Evolutionary conservation across 2,888 invertebrate species (phyloP).

Genomic region (Busseola fusca): DNA sequence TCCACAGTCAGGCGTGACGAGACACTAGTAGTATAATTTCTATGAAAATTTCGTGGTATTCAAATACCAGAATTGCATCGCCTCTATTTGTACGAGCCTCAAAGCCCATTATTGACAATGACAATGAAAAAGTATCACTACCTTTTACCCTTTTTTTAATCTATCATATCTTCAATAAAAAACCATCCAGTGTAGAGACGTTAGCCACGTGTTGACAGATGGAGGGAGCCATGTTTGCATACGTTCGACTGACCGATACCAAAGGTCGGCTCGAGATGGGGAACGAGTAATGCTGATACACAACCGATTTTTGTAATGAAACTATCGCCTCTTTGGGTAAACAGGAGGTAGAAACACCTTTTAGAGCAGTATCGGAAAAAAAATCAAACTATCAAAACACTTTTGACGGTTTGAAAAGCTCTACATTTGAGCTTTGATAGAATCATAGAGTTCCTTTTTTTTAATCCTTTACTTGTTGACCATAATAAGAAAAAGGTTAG

Average conservation of each 20-base stretch:
- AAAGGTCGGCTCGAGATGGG: constrained; percentile 74
- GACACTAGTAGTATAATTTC: too few relatives aligned
- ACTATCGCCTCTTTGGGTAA: constrained; percentile 41
- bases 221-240: constrained; percentile 77
- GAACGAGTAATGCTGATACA: constrained; percentile 52
- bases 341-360: constrained; percentile 27
- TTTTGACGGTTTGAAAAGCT: constrained; percentile 1
- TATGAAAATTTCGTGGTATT: too few relatives aligned
- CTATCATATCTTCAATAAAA: constrained; percentile 24
- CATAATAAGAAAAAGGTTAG: neutral
- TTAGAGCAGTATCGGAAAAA: neutral
- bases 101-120: neutral
- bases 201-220: constrained; percentile 76
- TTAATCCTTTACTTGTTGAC: neutral
- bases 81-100: neutral
- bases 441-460: neutral
- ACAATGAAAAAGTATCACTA: constrained; percentile 5
- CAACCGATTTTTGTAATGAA: constrained; percentile 57
- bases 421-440: neutral
- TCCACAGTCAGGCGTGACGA: too few relatives aligned
- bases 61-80: too few relatives aligned
- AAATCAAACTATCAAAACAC: too few relatives aligned
- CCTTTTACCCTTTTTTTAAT: constrained; percentile 29
- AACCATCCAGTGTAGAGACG: constrained; percentile 56
- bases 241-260: constrained; percentile 76